These are phyloP conservation scores for Ectemnius lituratus DNA, from an alignment of 2,888 invertebrate genomes.

Conservation along the genomic window DNA sequence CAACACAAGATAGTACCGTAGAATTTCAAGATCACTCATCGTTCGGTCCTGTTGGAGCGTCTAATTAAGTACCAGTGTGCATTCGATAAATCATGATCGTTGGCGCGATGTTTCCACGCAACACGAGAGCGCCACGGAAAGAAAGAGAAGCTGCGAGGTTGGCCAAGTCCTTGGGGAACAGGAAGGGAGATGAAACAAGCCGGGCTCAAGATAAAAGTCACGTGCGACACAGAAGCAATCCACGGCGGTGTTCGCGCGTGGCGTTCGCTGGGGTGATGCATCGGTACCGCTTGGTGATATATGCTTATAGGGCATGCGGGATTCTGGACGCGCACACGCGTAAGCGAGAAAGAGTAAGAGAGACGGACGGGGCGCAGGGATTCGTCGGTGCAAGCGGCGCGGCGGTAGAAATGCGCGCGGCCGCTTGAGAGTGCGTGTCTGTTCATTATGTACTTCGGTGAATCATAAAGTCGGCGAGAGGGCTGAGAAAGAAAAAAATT, in stretches of 20 bases:
- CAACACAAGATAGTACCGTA: too few species aligned
- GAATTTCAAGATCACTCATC: too few species aligned
- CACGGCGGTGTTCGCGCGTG: conserved; percentile 48
- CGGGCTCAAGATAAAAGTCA: conserved; percentile 42
- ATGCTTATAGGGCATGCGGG: conserved; percentile 55
- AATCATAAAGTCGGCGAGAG: conserved; percentile 35
- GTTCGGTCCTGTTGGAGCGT: too few species aligned
- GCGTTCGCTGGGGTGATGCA: conserved; percentile 53
- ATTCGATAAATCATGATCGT: conserved; percentile 45
- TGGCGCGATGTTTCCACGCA: conserved; percentile 51
- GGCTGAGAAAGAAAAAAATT: conserved; percentile 23
- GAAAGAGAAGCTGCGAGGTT: conserved; percentile 8
- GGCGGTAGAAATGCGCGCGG: background rate
- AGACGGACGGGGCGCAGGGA: conserved; percentile 13
- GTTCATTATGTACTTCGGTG: conserved; percentile 47
- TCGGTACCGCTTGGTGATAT: conserved; percentile 59
- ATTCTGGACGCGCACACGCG: conserved; percentile 41
- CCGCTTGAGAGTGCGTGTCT: conserved; percentile 21
- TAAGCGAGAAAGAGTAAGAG: conserved; percentile 16
- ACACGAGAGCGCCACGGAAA: conserved; percentile 37
- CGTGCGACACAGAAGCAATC: conserved; percentile 50
- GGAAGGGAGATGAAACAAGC: conserved; percentile 12
- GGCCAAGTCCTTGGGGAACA: conserved; percentile 27
- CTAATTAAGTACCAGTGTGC: too few species aligned
- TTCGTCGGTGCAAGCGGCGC: conserved; percentile 22